Percentiles rank a stretch among this genome's conserved stretches.
Conservation (phyloP, 2,888 invertebrate species). For the Drosophila longiperda region DNA sequence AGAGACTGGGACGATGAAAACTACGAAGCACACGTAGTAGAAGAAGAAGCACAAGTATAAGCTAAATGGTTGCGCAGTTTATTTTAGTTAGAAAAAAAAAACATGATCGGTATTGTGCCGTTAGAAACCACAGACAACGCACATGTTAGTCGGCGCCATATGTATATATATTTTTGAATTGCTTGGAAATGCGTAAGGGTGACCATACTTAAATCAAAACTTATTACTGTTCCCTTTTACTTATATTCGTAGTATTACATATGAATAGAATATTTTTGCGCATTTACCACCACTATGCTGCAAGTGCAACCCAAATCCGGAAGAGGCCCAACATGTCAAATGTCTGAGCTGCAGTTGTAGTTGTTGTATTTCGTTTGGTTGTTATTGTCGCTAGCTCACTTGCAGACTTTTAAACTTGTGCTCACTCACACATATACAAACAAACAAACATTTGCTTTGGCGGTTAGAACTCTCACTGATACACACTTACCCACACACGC, state of each 20-base stretch:
- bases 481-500: conserved; percentile 18
- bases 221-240: conserved; percentile 17
- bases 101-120: conserved; percentile 35
- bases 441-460: conserved; percentile 26
- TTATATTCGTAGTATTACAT: conserved; percentile 1
- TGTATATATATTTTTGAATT: conserved; percentile 13
- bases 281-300: conserved; percentile 60
- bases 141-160: neutral
- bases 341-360: conserved; percentile 19
- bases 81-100: conserved; percentile 11
- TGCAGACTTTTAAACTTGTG: neutral
- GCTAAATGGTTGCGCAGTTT: conserved; percentile 21
- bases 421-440: conserved; percentile 35
- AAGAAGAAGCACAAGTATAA: conserved; percentile 21
- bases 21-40: neutral
- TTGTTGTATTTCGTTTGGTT: conserved; percentile 32
- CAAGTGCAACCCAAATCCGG: conserved; percentile 50
- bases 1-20: conserved; percentile 10
- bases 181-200: conserved; percentile 18
- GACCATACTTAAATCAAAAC: conserved; percentile 32
- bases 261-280: conserved; percentile 15
- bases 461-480: conserved; percentile 47
- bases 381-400: conserved; percentile 31
- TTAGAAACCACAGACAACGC: conserved; percentile 37
- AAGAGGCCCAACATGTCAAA: conserved; percentile 50